A percentile compares a stretch with the other conserved stretches of the same genome.
Conservation (phyloP, 2,888 invertebrate species). For the Caenorhabditis wallacei region DNA sequence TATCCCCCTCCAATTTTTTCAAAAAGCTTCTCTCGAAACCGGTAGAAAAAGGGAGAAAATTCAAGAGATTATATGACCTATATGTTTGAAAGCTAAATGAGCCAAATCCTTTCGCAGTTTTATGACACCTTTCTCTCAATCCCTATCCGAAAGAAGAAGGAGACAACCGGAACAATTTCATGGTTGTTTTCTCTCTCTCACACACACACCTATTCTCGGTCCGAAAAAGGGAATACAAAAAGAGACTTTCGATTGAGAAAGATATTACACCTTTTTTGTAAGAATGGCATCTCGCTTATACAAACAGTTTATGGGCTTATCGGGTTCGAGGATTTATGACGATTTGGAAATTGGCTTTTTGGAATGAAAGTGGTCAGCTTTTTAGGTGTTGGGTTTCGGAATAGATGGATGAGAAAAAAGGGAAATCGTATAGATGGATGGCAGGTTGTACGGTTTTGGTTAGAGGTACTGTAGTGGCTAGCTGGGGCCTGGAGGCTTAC, state of each 20-base stretch:
- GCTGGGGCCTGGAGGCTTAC: too few relatives aligned
- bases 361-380: background rate
- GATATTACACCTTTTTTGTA: background rate
- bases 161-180: slow-evolving; percentile 30
- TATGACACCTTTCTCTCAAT: slow-evolving; percentile 30
- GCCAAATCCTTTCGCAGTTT: slow-evolving; percentile 24
- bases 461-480: too few relatives aligned
- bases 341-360: background rate
- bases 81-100: slow-evolving; percentile 21
- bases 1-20: background rate
- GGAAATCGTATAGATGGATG: slow-evolving; percentile 8
- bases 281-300: background rate
- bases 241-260: slow-evolving; percentile 17
- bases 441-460: background rate
- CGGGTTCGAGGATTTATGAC: background rate
- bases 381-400: background rate
- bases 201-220: too few relatives aligned
- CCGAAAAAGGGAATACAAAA: background rate
- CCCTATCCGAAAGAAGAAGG: background rate
- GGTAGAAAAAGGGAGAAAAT: background rate
- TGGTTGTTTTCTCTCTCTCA: background rate
- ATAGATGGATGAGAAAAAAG: background rate
- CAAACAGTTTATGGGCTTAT: background rate
- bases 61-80: slow-evolving; percentile 1
- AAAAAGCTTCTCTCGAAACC: background rate